Percentiles rank a stretch among this genome's conserved stretches.
These are phyloP conservation scores for Nineta flava DNA, from an alignment of 2,888 invertebrate species.

Conservation along the genomic window DNA sequence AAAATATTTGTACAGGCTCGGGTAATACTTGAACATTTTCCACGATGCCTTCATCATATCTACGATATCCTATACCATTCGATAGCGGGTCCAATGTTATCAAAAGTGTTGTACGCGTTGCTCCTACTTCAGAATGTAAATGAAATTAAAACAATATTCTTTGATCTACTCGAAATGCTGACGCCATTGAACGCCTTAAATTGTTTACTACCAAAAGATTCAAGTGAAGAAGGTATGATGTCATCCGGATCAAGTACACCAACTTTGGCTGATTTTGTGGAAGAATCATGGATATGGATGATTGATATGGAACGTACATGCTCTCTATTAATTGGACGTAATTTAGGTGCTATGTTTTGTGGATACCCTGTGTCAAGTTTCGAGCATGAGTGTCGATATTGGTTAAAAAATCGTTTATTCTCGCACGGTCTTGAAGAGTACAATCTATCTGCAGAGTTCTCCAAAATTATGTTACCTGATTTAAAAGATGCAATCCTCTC, in stretches of 20 bases:
- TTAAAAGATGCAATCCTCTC: neutral
- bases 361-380: conserved; percentile 29
- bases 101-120: conserved; percentile 36
- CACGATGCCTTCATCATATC: conserved; percentile 25
- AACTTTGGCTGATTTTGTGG: conserved; percentile 29
- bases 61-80: conserved; percentile 35
- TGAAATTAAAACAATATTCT: conserved; percentile 23
- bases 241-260: conserved; percentile 30
- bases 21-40: conserved; percentile 23
- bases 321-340: conserved; percentile 40
- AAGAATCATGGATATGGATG: conserved; percentile 37
- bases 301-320: conserved; percentile 41
- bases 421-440: conserved; percentile 21
- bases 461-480: neutral
- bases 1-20: conserved; percentile 22
- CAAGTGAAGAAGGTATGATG: conserved; percentile 11
- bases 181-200: conserved; percentile 27
- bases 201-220: conserved; percentile 24
- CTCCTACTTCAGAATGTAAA: conserved; percentile 31
- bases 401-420: conserved; percentile 30
- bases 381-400: conserved; percentile 28
- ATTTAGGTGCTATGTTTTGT: conserved; percentile 37
- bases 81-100: conserved; percentile 38
- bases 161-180: conserved; percentile 25
- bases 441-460: neutral